Conservation (phyloP, 2,888 invertebrate genomes). For the Spisula solida region DNA sequence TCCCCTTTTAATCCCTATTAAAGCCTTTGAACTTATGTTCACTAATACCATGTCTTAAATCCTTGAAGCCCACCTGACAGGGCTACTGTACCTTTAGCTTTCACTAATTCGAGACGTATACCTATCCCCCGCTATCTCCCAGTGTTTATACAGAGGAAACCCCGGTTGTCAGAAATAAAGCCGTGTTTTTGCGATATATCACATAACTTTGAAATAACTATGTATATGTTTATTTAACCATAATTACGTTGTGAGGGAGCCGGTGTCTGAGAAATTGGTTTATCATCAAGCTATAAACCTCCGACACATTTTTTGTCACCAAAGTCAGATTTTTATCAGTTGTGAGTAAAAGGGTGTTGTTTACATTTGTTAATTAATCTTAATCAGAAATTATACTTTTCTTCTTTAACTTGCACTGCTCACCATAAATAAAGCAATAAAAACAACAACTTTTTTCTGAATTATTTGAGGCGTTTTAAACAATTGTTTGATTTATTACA, state of each 20-base stretch:
- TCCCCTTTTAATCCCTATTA: slow-evolving; percentile 13
- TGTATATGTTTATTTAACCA: slow-evolving; percentile 61
- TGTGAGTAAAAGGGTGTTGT: not conserved
- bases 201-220: slow-evolving; percentile 59
- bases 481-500: no score
- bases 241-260: slow-evolving; percentile 59
- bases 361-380: not conserved
- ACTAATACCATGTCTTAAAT: not conserved
- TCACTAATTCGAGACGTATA: not conserved
- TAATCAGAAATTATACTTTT: not conserved
- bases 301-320: slow-evolving; percentile 24
- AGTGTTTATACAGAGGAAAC: slow-evolving; percentile 52
- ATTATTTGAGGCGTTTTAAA: no score
- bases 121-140: slow-evolving; percentile 34
- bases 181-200: slow-evolving; percentile 58
- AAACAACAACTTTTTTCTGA: no score
- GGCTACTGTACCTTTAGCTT: not conserved
- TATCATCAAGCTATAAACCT: not conserved
- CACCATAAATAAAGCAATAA: no score
- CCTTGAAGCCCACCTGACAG: slow-evolving; percentile 24
- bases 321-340: not conserved
- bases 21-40: slow-evolving; percentile 22
- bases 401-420: no score
- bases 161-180: slow-evolving; percentile 45
- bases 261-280: slow-evolving; percentile 16